phyloP scores from a whole-genome alignment of 2,797 vertebrate species.

The Gephyroberyx darwinii region DNA sequence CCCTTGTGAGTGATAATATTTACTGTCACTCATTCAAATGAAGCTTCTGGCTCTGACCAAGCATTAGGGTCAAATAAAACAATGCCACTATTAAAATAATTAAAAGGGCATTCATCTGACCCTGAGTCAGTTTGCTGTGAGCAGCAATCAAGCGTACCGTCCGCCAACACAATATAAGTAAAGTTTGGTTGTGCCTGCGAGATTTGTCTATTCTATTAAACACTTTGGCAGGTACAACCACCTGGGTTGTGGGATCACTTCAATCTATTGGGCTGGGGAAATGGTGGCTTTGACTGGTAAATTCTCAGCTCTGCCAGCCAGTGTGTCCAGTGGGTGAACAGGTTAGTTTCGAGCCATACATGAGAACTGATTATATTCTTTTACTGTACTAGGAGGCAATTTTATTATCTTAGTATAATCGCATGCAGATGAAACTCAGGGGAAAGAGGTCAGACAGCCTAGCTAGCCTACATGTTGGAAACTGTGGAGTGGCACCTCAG shows the following conservation, averaged over 20 bases:
- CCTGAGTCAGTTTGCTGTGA: not conserved
- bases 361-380: not conserved
- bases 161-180: not conserved
- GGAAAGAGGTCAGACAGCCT: not conserved
- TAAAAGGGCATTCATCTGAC: slow-evolving; percentile 7
- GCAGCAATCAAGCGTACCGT: not conserved
- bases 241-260: not conserved
- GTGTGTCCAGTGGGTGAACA: not conserved
- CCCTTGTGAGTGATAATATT: slow-evolving; percentile 41
- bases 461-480: not conserved
- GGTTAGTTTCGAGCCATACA: not conserved
- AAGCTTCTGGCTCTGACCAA: slow-evolving; percentile 29
- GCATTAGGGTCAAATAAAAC: slow-evolving; percentile 42
- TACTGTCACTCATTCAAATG: slow-evolving; percentile 61
- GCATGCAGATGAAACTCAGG: not conserved
- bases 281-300: no score
- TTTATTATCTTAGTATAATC: not conserved
- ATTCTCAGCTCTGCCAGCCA: not conserved
- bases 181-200: not conserved
- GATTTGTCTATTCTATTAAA: not conserved
- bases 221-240: not conserved
- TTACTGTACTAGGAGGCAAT: not conserved
- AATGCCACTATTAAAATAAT: slow-evolving; percentile 31
- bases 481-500: not conserved
- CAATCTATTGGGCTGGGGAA: no score